Conservation (phyloP, 2,113 vertebrate genomes). For the Zosterops pallidus region DNA sequence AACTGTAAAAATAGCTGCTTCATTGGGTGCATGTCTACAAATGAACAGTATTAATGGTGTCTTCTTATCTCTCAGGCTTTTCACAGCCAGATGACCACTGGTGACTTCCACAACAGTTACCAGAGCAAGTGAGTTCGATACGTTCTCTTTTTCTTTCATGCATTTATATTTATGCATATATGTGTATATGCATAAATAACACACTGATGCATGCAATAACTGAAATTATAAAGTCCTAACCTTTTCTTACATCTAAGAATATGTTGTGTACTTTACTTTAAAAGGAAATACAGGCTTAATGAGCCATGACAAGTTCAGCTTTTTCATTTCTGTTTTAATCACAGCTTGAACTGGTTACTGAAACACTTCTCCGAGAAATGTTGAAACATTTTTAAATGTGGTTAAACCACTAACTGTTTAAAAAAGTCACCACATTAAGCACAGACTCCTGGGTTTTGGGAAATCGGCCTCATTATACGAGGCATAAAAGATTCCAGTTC, state of each 20-base stretch:
- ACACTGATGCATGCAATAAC: not conserved
- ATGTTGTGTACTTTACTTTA: not conserved
- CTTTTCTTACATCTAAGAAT: not conserved
- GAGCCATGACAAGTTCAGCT: not conserved
- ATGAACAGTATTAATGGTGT: slow-evolving; percentile 1
- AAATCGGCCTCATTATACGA: not conserved
- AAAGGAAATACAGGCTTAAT: not conserved
- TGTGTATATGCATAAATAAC: not conserved
- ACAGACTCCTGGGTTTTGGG: not conserved
- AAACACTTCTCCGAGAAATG: not conserved
- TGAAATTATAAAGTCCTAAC: not conserved
- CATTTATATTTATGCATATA: not conserved
- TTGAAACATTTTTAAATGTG: not conserved
- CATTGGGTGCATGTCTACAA: not conserved
- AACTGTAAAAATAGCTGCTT: not conserved
- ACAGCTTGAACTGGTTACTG: not conserved
- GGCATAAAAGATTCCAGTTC: not conserved
- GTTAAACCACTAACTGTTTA: not conserved
- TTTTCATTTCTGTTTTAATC: not conserved
- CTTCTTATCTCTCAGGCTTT: not conserved
- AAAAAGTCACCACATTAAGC: not conserved
- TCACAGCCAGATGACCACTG: not conserved
- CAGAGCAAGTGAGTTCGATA: not conserved
- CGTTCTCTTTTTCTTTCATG: not conserved
- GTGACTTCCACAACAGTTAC: not conserved